Percentiles rank a stretch among this genome's conserved stretches.
These are phyloP conservation scores for Acleris cristana DNA, from an alignment of 2,888 invertebrate genomes.

Conservation along the genomic window DNA sequence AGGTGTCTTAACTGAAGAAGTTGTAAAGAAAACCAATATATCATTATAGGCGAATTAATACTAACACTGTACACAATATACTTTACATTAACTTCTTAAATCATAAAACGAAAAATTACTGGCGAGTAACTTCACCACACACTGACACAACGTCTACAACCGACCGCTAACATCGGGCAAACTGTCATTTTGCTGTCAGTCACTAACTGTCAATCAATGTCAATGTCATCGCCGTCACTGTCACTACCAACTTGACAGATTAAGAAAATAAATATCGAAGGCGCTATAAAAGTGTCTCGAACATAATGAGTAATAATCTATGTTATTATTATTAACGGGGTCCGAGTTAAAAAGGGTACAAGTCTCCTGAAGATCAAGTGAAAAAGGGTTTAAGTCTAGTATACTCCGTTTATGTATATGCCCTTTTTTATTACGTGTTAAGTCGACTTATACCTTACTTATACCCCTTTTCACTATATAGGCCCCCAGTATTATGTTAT, in stretches of 20 bases:
- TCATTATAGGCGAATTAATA: not conserved
- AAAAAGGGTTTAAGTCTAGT: too few relatives aligned
- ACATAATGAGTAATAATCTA: too few relatives aligned
- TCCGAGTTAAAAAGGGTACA: too few relatives aligned
- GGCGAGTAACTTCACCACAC: not conserved
- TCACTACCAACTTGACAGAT: not conserved
- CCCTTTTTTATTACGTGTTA: too few relatives aligned
- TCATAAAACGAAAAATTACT: conserved; percentile 2
- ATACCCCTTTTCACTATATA: too few relatives aligned
- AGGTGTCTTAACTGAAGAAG: conserved; percentile 13
- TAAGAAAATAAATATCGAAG: too few relatives aligned
- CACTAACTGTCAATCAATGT: not conserved
- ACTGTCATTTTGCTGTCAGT: not conserved
- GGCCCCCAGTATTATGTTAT: too few relatives aligned
- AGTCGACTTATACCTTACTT: too few relatives aligned
- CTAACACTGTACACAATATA: not conserved
- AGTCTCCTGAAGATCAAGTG: too few relatives aligned
- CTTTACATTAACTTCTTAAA: not conserved
- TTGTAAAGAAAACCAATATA: not conserved
- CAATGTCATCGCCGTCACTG: conserved; percentile 1
- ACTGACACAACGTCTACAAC: not conserved
- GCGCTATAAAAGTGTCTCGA: too few relatives aligned
- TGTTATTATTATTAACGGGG: too few relatives aligned
- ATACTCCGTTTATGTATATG: too few relatives aligned
- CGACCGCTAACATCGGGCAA: conserved; percentile 16